Evolutionary conservation across 1,140 invertebrate species (phyloP), one percentile per base, ranked within the genome.

Genomic region (Drosophila paulistorum): DNA sequence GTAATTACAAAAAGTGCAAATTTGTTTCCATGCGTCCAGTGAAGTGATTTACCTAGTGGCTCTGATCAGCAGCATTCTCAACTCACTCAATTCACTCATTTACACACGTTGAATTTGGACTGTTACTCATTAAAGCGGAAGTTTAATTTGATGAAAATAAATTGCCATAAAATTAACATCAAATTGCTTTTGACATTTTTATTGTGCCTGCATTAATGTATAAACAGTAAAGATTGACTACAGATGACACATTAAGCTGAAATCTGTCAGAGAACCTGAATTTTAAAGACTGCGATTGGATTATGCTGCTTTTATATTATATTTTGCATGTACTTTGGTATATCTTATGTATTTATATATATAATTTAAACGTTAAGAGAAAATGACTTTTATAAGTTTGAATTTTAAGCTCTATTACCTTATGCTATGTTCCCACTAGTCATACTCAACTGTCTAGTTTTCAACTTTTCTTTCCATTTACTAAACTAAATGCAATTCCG

Each of bases 1-100:
- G 79, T 77, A 87, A 87, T 87, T 87, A 83, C 60, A 71, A 86
- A 86, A 79, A 78, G 76, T 67, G 83, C 72, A 83, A 86, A 77
- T 77, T 79, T 20, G 57, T 37, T 59, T 37, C 14, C 30, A 17
- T 37, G 17, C 35, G 17, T 30, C 30, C n/a, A 37, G 35, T 37
- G 65, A 60, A 60, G 54, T 62, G 74, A 66, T 68, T 68, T 66
- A 23, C 60, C 60, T 64, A 72, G 77, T 79, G 51, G 39, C 54
- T 13, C 35, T 20, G 17, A 30, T 30, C 30, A 20, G 3, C 35
- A 48, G 26, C 42, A 57, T 35, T 33, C 57, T 51, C 20, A 60
- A 17, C 54, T 51, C 39, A 65, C 71, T 64, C 23, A 26, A 26
- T 2, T 26, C 23, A 26, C 23, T 26, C 66, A 65, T 65, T 64